These are phyloP conservation scores for Ophion obscuratus DNA, from an alignment of 2,888 invertebrate genomes.

Conservation along the genomic window DNA sequence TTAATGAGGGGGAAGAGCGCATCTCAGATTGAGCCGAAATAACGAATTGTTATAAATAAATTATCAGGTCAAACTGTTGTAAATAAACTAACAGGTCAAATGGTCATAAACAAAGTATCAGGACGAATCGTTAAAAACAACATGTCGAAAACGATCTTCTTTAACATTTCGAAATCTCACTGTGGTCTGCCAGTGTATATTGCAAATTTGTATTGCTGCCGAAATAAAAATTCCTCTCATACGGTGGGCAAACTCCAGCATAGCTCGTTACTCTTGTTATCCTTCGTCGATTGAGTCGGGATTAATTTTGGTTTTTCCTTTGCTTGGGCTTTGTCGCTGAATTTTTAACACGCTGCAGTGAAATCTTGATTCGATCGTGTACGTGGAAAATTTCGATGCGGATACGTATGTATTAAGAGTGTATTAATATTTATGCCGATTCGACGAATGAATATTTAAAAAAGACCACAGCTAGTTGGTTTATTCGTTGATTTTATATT, in stretches of 20 bases:
- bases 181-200: too few species aligned
- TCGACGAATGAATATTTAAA: neutral
- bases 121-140: too few species aligned
- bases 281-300: neutral
- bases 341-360: neutral
- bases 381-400: neutral
- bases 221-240: too few species aligned
- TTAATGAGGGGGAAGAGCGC: neutral
- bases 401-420: neutral
- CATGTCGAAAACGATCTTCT: too few species aligned
- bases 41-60: neutral
- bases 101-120: too few species aligned
- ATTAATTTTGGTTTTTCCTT: neutral
- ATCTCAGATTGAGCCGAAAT: neutral
- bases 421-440: neutral
- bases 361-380: conserved; percentile 6
- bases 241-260: too few species aligned
- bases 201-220: too few species aligned
- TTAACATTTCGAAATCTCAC: too few species aligned
- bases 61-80: neutral
- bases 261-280: too few species aligned
- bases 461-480: neutral
- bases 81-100: neutral
- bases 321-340: neutral
- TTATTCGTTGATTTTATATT: conserved; percentile 17